phyloP scores from a whole-genome alignment of 1,140 invertebrate genomes.

The Anastatus disparis region DNA sequence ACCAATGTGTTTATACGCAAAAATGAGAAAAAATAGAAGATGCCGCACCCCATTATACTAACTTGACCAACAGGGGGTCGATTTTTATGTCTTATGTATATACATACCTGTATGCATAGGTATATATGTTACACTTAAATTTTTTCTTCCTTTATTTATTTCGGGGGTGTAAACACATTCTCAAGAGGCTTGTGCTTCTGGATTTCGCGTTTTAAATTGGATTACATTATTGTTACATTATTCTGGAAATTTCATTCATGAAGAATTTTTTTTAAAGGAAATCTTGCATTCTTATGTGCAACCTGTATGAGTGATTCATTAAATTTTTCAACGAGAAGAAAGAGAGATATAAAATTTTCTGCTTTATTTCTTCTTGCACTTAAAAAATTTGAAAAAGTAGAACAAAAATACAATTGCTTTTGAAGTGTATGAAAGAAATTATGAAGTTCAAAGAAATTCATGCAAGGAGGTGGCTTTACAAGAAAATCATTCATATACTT shows the following conservation, averaged over 20 bases:
- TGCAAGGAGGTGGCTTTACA: too few species aligned
- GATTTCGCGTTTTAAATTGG: conserved; percentile 4
- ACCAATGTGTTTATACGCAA: conserved; percentile 20
- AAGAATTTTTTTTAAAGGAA: not conserved
- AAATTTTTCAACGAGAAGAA: too few species aligned
- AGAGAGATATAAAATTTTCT: too few species aligned
- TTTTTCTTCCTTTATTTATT: not conserved
- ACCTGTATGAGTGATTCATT: not conserved
- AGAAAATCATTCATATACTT: too few species aligned
- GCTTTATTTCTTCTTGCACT: too few species aligned
- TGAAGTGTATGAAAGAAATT: too few species aligned
- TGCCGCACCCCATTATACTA: not conserved
- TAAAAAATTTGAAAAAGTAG: too few species aligned
- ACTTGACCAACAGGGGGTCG: not conserved
- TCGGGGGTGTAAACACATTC: not conserved
- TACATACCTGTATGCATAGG: not conserved
- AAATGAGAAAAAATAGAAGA: too few species aligned
- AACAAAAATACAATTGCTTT: too few species aligned
- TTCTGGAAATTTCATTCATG: not conserved
- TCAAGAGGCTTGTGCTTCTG: not conserved
- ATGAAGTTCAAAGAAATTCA: too few species aligned
- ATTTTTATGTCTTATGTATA: not conserved
- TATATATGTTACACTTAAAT: too few species aligned
- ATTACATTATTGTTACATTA: too few species aligned
- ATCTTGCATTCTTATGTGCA: not conserved